Percentiles rank a stretch among this genome's conserved stretches.
Conservation (phyloP, 2,888 invertebrate genomes). For the Hecatera dysodea region DNA sequence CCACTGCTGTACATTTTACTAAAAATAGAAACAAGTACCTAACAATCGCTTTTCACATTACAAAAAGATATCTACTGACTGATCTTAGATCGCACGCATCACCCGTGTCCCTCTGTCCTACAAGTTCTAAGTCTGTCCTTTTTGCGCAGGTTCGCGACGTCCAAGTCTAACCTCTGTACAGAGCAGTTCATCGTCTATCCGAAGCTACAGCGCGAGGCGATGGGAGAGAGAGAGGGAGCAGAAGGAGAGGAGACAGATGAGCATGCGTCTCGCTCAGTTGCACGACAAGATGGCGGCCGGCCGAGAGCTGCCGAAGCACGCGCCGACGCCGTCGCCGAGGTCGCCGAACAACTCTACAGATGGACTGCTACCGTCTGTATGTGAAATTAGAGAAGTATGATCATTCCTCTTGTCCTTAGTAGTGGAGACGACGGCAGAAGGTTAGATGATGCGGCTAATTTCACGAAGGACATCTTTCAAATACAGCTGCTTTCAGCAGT, state of each 20-base stretch:
- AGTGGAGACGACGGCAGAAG: slow-evolving; percentile 54
- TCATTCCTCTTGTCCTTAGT: slow-evolving; percentile 75
- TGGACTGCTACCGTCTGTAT: slow-evolving; percentile 95
- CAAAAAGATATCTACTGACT: slow-evolving; percentile 20
- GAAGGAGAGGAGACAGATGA: slow-evolving; percentile 95
- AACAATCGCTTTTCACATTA: slow-evolving; percentile 51
- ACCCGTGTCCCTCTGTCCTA: slow-evolving; percentile 12
- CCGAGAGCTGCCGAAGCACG: slow-evolving; percentile 86
- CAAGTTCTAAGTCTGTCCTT: slow-evolving; percentile 46
- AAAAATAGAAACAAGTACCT: slow-evolving; percentile 42
- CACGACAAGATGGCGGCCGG: slow-evolving; percentile 92
- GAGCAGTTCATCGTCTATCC: slow-evolving; percentile 95
- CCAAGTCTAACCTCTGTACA: slow-evolving; percentile 96
- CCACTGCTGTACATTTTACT: slow-evolving; percentile 46
- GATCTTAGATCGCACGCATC: slow-evolving; percentile 41
- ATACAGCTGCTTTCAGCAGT: background rate
- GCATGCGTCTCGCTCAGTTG: slow-evolving; percentile 93
- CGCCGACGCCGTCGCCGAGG: slow-evolving; percentile 94
- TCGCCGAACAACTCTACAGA: slow-evolving; percentile 95
- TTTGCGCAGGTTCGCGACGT: slow-evolving; percentile 94
- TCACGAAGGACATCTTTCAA: slow-evolving; percentile 31
- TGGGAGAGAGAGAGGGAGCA: slow-evolving; percentile 96
- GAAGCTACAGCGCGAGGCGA: slow-evolving; percentile 95
- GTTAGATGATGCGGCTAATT: slow-evolving; percentile 42
- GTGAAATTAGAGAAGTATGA: slow-evolving; percentile 94